Percentiles rank a stretch among this genome's conserved stretches.
These are phyloP conservation scores for Thaumetopoea pityocampa DNA, from an alignment of 1,140 invertebrate genomes.

Conservation along the genomic window DNA sequence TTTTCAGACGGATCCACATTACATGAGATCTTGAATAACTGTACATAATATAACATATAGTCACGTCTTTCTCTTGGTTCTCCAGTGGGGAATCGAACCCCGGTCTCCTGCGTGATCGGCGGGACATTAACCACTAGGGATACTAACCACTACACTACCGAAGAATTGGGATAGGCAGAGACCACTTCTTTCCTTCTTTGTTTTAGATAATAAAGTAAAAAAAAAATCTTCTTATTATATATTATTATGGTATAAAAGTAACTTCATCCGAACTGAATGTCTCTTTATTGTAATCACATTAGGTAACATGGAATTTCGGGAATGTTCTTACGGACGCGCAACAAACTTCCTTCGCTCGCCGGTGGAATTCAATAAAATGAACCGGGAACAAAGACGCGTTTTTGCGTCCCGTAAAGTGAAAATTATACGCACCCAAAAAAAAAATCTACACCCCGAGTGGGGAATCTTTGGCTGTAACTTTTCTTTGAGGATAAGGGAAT, in stretches of 20 bases:
- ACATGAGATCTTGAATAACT: constrained; percentile 4
- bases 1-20: constrained; percentile 4
- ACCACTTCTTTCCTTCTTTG: no score
- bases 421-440: constrained; percentile 52
- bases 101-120: no score
- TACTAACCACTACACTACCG: no score
- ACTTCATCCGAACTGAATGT: constrained; percentile 13
- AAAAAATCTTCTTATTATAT: no score
- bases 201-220: no score
- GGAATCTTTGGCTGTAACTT: constrained; percentile 40
- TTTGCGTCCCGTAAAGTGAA: constrained; percentile 47
- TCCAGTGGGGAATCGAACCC: no score
- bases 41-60: no score
- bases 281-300: constrained; percentile 29
- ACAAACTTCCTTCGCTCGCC: constrained; percentile 42
- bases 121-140: no score
- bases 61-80: no score
- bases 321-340: constrained; percentile 45
- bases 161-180: no score
- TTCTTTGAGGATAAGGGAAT: constrained; percentile 43
- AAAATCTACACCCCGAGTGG: constrained; percentile 39
- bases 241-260: constrained; percentile 2
- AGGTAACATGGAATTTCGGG: constrained; percentile 36
- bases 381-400: constrained; percentile 28
- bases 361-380: constrained; percentile 64